Conservation (phyloP, 1,140 invertebrate species). For the Lasaia peninsularis region DNA sequence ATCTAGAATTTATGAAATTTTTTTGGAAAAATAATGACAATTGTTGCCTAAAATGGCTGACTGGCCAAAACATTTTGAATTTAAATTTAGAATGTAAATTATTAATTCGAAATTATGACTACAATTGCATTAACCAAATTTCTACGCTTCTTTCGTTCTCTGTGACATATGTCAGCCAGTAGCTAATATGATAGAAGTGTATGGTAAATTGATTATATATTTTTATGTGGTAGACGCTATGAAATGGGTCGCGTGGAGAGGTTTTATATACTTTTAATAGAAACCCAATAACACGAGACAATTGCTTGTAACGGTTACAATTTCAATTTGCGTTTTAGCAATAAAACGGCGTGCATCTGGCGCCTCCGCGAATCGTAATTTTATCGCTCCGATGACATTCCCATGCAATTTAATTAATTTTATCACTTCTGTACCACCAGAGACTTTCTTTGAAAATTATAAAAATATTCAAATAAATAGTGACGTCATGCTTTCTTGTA, state of each 20-base stretch:
- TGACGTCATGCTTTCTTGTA: too few relatives aligned
- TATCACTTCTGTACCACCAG: slow-evolving; percentile 21
- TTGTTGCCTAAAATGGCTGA: too few relatives aligned
- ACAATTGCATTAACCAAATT: too few relatives aligned
- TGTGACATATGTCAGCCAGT: too few relatives aligned
- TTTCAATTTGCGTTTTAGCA: slow-evolving; percentile 61
- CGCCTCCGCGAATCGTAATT: slow-evolving; percentile 67
- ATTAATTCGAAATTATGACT: too few relatives aligned
- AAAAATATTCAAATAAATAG: too few relatives aligned
- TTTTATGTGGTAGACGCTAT: neutral
- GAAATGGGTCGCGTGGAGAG: neutral
- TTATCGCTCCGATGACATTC: slow-evolving; percentile 62
- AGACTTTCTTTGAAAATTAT: too few relatives aligned
- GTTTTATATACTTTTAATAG: slow-evolving; percentile 49
- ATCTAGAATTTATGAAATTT: too few relatives aligned
- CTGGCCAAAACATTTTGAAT: too few relatives aligned
- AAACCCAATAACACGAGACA: slow-evolving; percentile 63
- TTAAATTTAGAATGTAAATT: too few relatives aligned
- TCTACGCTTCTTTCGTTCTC: too few relatives aligned
- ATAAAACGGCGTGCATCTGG: slow-evolving; percentile 68
- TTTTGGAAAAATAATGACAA: too few relatives aligned
- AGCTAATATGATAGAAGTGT: neutral
- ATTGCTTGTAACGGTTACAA: slow-evolving; percentile 43
- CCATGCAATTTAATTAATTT: slow-evolving; percentile 61
- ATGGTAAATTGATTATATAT: neutral